These are phyloP conservation scores for Mustela nigripes DNA, from an alignment of 2,113 vertebrate species.

Conservation along the genomic window DNA sequence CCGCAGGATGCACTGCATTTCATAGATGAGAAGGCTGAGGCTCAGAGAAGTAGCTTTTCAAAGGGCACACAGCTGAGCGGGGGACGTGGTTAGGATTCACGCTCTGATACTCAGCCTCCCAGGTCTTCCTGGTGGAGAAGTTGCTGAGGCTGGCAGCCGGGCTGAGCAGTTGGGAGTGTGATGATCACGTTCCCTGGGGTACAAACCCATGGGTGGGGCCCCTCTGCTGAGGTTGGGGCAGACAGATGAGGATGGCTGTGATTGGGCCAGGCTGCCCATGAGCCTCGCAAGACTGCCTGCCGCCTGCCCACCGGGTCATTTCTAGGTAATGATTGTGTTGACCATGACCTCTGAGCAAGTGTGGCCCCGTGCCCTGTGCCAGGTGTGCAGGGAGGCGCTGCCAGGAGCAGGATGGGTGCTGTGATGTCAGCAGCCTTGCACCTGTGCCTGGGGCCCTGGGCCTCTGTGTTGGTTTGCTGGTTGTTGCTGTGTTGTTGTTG, in stretches of 20 bases:
- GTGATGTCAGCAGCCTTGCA: conserved; percentile 2
- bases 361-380: background rate
- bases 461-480: background rate
- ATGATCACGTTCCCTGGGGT: fast-evolving
- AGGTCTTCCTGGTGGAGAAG: background rate
- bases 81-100: background rate
- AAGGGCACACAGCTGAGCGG: background rate
- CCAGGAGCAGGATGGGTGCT: background rate
- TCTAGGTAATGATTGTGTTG: conserved; percentile 33
- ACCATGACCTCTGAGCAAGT: background rate
- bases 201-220: background rate
- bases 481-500: background rate
- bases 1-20: background rate
- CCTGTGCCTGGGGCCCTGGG: background rate
- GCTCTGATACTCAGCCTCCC: fast-evolving
- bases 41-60: background rate
- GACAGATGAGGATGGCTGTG: background rate
- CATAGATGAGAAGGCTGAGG: background rate
- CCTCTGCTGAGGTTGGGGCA: background rate
- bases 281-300: background rate
- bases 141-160: too few species aligned
- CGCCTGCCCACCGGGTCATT: background rate
- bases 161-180: too few species aligned
- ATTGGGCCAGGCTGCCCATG: background rate
- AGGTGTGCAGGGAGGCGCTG: background rate